Conservation (phyloP, 2,888 invertebrate genomes). For the Bruchidius siliquastri region DNA sequence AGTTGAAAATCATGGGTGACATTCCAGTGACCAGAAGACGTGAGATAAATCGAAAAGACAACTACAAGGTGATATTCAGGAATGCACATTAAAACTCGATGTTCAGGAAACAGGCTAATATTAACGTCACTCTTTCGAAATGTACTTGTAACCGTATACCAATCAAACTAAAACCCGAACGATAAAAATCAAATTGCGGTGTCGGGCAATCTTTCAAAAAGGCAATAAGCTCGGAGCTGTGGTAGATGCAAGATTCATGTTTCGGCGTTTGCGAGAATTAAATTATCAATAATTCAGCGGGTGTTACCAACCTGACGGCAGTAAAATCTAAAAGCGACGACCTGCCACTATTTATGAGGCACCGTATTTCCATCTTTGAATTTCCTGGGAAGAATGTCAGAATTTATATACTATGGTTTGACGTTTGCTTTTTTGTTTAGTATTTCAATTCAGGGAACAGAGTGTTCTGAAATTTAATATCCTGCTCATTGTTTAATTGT, state of each 20-base stretch:
- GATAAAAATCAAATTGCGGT: not conserved
- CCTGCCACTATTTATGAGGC: constrained; percentile 37
- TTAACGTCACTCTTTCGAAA: no score
- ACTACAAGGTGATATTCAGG: no score
- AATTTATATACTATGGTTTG: not conserved
- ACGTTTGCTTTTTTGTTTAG: not conserved
- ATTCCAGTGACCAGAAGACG: no score
- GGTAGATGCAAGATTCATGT: constrained; percentile 40
- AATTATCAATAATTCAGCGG: constrained; percentile 47
- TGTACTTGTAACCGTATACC: not conserved
- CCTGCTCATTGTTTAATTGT: no score
- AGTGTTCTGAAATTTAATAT: not conserved
- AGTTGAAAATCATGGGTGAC: no score
- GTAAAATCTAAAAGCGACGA: constrained; percentile 38
- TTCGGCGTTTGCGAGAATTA: constrained; percentile 45
- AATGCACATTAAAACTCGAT: no score
- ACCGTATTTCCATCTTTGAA: constrained; percentile 12
- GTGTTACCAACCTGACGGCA: constrained; percentile 38
- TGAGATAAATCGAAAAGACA: no score
- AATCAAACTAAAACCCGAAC: not conserved
- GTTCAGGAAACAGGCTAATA: no score
- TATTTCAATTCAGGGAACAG: not conserved
- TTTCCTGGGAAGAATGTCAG: not conserved
- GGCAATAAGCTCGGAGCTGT: not conserved
- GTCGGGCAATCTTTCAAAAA: not conserved